A percentile compares a stretch with the other conserved stretches of the same genome.
Conservation (phyloP, 1,140 invertebrate genomes). For the Brachionus koreanus region DNA sequence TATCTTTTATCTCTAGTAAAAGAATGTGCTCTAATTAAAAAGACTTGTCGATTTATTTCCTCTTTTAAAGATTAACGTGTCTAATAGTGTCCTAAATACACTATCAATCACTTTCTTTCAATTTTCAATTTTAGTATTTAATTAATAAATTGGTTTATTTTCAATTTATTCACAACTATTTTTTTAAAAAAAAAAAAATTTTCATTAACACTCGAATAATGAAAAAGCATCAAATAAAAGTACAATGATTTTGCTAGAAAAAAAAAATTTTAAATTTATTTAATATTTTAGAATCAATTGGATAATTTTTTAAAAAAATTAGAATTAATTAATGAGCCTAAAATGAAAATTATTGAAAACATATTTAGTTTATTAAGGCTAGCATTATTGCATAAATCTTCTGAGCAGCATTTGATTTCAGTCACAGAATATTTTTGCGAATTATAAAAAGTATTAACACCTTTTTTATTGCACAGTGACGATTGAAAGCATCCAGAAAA, state of each 20-base stretch:
- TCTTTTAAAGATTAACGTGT: not conserved
- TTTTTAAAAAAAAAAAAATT: too few relatives aligned
- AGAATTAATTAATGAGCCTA: not conserved
- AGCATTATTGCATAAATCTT: not conserved
- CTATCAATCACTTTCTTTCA: too few relatives aligned
- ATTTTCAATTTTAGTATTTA: too few relatives aligned
- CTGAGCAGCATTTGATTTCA: not conserved
- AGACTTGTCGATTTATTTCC: not conserved
- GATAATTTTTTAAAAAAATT: not conserved
- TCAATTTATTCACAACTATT: too few relatives aligned
- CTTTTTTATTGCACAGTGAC: not conserved
- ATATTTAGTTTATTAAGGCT: not conserved
- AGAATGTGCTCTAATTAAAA: not conserved
- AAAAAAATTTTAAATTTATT: too few relatives aligned
- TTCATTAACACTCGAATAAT: too few relatives aligned
- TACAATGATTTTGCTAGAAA: too few relatives aligned
- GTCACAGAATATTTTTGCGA: not conserved
- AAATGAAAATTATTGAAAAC: not conserved
- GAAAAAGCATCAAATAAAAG: too few relatives aligned
- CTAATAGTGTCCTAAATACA: not conserved
- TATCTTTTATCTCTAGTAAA: not conserved
- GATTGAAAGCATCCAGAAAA: not conserved
- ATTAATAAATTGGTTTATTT: too few relatives aligned
- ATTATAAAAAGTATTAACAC: not conserved
- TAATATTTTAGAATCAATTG: not conserved